Evolutionary conservation across 2,888 invertebrate species (phyloP), one percentile per base, ranked within the genome.

Genomic region (Synergus laeviventris): DNA sequence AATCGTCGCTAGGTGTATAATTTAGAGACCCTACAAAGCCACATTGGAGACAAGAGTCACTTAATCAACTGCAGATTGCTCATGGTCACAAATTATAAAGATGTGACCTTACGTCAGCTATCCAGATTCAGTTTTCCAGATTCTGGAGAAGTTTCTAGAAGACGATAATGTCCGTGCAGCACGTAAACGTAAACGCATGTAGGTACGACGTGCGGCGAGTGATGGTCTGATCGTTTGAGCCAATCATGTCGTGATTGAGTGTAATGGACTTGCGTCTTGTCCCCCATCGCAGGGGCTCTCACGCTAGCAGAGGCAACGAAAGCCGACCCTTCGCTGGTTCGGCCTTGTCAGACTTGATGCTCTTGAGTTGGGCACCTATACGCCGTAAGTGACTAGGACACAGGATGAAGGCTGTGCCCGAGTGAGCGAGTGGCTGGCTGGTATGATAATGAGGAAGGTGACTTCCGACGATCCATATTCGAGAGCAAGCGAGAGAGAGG

Each of bases 191-290:
- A 84, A 84, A 84, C 79, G 82, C 81, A 77, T 83, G 82, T 82
- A 83, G 81, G 80, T 83, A 84, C 83, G 84, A 83, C 84, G 86
- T 82, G 86, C 86, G 87, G 86, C 86, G 84, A 88, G 85, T 87
- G 87, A 87, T 89, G 86, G 89, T 88, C 89, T 86, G 90, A 90
- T 90, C 91, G 89, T 91, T 91, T 90, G 90, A 89, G 90, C 90
- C 91, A 91, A 91, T 91, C 89, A 91, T 81, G 86, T 84, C 82
- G 86, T 91, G 91, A 91, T 91, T 91, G 90, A 89, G 88, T 88
- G 87, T 91, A 91, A 91, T 91, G 90, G 91, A 91, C 91, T 91
- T 91, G 91, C 91, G 90, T 91, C 91, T 91, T 91, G 90, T 90
- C 87, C 90, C 90, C 90, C 86, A 87, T 80, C 82, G 79, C 90